These are phyloP conservation scores for Connochaetes taurinus DNA, from an alignment of 2,113 vertebrate species.

Conservation along the genomic window DNA sequence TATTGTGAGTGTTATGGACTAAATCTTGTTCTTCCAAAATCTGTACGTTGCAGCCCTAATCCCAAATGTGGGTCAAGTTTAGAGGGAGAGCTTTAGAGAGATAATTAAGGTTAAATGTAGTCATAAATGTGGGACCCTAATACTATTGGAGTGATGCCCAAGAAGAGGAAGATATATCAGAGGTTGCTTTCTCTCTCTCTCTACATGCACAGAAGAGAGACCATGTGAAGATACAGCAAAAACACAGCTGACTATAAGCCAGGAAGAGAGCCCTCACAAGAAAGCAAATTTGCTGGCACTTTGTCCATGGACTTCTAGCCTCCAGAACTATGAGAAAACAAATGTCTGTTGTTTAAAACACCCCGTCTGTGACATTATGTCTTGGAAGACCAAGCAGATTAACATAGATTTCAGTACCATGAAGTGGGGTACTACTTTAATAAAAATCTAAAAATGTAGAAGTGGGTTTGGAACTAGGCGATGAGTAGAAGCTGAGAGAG, in stretches of 20 bases:
- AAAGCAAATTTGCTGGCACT: background rate
- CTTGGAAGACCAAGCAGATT: background rate
- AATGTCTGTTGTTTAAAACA: background rate
- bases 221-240: background rate
- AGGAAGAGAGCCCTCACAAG: background rate
- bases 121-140: background rate
- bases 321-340: background rate
- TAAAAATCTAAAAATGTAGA: background rate
- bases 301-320: background rate
- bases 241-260: background rate
- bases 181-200: background rate
- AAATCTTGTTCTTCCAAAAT: background rate
- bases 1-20: background rate
- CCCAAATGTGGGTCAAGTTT: background rate
- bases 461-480: background rate
- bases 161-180: background rate
- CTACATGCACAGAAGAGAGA: background rate
- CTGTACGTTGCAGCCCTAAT: background rate
- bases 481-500: background rate
- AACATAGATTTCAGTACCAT: background rate
- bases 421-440: background rate
- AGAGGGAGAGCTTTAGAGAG: background rate
- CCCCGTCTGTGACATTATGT: background rate
- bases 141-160: background rate
- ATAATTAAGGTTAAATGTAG: background rate